These are phyloP conservation scores for Dromiciops gliroides DNA, from an alignment of 2,113 vertebrate genomes.

Conservation along the genomic window DNA sequence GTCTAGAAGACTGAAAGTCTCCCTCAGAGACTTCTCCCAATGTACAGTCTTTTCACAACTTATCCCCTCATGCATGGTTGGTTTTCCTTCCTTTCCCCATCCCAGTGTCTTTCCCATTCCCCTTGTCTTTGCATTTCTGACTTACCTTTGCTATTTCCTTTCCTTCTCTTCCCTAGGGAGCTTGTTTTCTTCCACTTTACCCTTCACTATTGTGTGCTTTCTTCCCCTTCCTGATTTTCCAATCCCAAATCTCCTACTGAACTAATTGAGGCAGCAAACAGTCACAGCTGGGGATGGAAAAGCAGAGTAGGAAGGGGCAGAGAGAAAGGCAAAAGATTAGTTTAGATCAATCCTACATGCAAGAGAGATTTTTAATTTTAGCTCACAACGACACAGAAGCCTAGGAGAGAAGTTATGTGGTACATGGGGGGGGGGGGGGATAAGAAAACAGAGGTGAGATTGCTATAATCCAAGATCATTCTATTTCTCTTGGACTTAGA, in stretches of 20 bases:
- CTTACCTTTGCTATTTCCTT: not conserved
- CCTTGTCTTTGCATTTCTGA: not conserved
- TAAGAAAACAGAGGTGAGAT: not conserved
- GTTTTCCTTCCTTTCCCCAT: conserved; percentile 39
- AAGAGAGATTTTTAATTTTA: not conserved
- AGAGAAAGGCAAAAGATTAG: conserved; percentile 26
- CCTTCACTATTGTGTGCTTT: not conserved
- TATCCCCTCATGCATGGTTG: not conserved
- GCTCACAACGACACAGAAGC: not conserved
- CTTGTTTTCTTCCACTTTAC: not conserved
- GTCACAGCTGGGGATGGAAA: conserved; percentile 22
- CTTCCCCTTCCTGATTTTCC: not conserved
- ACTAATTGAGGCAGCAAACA: conserved; percentile 19
- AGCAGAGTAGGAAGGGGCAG: not conserved
- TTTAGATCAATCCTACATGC: not conserved
- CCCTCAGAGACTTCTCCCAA: not conserved
- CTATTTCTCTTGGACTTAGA: conserved; percentile 24
- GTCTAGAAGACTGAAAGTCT: not conserved
- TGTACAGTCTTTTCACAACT: not conserved
- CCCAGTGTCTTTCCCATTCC: not conserved
- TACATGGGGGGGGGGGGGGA: conserved; percentile 22
- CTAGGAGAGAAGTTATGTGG: not conserved
- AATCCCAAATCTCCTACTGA: not conserved
- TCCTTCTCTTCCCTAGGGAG: not conserved
- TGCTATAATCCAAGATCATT: not conserved